Evolutionary conservation across 1,140 invertebrate species (phyloP).

Genomic region (Camponotus pennsylvanicus): DNA sequence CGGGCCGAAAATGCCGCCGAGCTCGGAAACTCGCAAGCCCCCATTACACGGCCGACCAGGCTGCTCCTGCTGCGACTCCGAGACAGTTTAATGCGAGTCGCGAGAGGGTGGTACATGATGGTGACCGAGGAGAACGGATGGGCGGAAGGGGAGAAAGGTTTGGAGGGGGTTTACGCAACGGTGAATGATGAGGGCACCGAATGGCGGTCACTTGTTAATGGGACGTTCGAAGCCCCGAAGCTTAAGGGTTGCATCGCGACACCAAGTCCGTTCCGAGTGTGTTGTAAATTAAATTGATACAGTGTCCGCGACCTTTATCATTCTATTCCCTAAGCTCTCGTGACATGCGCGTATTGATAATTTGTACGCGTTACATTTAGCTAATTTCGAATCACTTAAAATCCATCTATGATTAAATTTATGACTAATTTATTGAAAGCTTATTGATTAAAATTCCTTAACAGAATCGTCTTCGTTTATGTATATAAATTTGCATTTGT

Average conservation of each 20-base stretch:
- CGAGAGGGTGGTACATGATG: constrained; percentile 28
- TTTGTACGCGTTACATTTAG: constrained; percentile 33
- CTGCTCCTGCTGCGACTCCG: constrained; percentile 47
- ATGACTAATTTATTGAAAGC: constrained; percentile 5
- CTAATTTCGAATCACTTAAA: constrained; percentile 26
- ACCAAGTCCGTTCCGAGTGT: constrained; percentile 32
- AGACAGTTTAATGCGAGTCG: constrained; percentile 61
- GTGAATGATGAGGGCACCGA: constrained; percentile 60
- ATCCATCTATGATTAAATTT: not conserved
- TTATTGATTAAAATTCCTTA: constrained; percentile 23
- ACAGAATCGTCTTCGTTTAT: not conserved
- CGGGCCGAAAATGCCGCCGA: constrained; percentile 48
- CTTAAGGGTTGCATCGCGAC: constrained; percentile 33
- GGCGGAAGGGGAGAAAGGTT: constrained; percentile 9
- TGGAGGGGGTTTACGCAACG: constrained; percentile 38
- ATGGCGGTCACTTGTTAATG: constrained; percentile 63
- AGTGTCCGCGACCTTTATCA: constrained; percentile 40
- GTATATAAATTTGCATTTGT: not conserved
- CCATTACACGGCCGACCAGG: constrained; percentile 63
- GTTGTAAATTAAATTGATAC: constrained; percentile 62
- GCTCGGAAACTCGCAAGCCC: constrained; percentile 38
- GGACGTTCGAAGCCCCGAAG: constrained; percentile 27
- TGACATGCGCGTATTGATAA: constrained; percentile 21
- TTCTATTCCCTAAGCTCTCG: constrained; percentile 47
- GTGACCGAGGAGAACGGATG: constrained; percentile 5